Base-by-base conservation (phyloP, 2,888 invertebrate species). In the Cephonodes hylas region DNA sequence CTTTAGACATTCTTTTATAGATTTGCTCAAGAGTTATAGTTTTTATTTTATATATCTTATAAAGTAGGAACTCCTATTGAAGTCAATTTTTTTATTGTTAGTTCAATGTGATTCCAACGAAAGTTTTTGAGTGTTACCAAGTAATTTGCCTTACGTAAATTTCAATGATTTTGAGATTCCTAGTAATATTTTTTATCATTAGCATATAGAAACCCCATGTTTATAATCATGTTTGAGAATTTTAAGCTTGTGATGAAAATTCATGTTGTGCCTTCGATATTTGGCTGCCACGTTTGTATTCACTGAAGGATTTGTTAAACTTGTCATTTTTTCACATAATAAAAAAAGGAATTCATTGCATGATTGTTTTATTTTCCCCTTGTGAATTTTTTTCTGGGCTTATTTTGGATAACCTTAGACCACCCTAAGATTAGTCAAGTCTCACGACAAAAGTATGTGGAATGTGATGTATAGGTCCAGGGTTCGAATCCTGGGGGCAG, bases 311-410 rank as follows among this genome's bases (percentile, higher is more conserved):
- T 83, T 84, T 83, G 85, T 85, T 81, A 80, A 74, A 53, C 53
- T 31, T 53, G 76, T 76, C 79, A 81, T 83, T 84, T 84, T 85
- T 89, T 85, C 84, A 86, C 80, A 62, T 80, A 89, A 87, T 89
- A 88, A 89, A 85, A 38, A 38, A 80, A 85, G 82, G 85, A 85
- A 86, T 90, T 89, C 88, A 89, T 88, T 90, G 88, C 83, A 81
- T 66, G n/a, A n/a, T 34, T 23, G n/a, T 42, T 15, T 60, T 60
- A 18, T 42, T 46, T 57, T 53, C 53, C 20, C 10, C 45, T 53
- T 46, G 18, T 2, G n/a, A n/a, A n/a, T n/a, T n/a, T n/a, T n/a
- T n/a, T n/a, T n/a, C n/a, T n/a, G n/a, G n/a, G n/a, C n/a, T n/a
- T n/a, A n/a, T n/a, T n/a, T n/a, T n/a, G n/a, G n/a, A n/a, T n/a